Evolutionary conservation across 2,797 vertebrate genomes (phyloP), one percentile per base, ranked within the genome.

Genomic region (Rhabdomys pumilio): DNA sequence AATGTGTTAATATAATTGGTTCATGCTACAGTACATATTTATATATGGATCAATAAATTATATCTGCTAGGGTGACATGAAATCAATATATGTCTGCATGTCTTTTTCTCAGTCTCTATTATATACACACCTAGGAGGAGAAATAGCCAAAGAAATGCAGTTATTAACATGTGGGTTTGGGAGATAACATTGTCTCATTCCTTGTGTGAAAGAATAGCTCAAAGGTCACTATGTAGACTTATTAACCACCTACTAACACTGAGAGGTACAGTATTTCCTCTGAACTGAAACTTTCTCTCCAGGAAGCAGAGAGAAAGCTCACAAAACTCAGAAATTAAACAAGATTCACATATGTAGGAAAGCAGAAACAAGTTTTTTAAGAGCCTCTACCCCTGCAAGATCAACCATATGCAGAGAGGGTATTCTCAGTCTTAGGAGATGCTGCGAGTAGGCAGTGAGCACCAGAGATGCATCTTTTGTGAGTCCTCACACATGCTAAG

Each of bases 41-140:
- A 88, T 95, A 24, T 88, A 67, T 13, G 5, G 63, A 72, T 13
- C 61, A 85, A n/a, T 87, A 89, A 55, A 89, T 61, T 59, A 59
- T 14, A 24, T 44, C 19, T 80, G 15, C 47, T 73, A 89, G 6
- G 6, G 65, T 77, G 20, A 14, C 9, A 44, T 63, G 3, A 77
- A n/a, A 81, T 85, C 80, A 94, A 89, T 91, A 93, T 79, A 65
- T 12, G 13, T 9, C 81, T 57, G 26, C 38, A 31, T 47, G 24
- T 92, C 15, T 88, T 84, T 63, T 63, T 72, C 19, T 94, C 15
- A 61, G 12, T 47, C 5, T 3, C 4, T 12, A 69, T 79, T 63
- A 90, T 79, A 90, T 61, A 19, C 24, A 73, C 22, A 82, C 20
- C 22, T 47, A 75, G 34, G 90, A 90, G 24, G 65, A 53, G 38